Conservation (phyloP, 2,113 vertebrate genomes). For the Nycticebus coucang region DNA sequence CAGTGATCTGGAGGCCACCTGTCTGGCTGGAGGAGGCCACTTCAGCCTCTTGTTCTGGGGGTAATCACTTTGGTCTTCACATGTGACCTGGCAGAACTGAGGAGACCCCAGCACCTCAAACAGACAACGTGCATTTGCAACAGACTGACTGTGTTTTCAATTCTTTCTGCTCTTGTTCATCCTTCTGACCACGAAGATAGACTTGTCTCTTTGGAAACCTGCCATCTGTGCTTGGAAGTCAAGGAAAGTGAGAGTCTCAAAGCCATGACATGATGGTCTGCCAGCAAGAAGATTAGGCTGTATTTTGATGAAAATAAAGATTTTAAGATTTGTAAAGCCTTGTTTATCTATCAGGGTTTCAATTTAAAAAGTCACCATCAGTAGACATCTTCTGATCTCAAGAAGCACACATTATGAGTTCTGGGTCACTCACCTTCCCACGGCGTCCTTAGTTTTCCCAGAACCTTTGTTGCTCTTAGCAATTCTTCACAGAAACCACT, state of each 20-base stretch:
- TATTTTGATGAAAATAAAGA: conserved; percentile 30
- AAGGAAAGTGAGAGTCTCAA: not conserved
- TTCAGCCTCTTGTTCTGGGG: not conserved
- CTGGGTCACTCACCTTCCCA: conserved; percentile 64
- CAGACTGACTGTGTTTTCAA: not conserved
- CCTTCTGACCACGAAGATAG: not conserved
- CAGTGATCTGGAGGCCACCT: not conserved
- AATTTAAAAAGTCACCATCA: not conserved
- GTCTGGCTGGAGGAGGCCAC: not conserved
- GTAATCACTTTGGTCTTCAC: not conserved
- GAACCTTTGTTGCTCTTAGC: conserved; percentile 66
- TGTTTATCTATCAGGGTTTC: not conserved
- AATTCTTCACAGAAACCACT: conserved; percentile 69
- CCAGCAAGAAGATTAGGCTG: not conserved
- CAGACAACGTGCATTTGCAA: not conserved
- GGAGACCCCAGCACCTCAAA: too few relatives aligned
- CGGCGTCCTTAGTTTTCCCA: conserved; percentile 54
- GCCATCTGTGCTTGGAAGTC: not conserved
- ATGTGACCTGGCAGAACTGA: not conserved
- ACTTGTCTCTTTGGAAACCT: not conserved
- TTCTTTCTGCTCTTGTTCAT: not conserved
- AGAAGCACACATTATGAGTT: not conserved
- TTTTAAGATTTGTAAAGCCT: not conserved
- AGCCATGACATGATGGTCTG: not conserved
- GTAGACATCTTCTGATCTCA: conserved; percentile 34